phyloP scores from a whole-genome alignment of 2,113 vertebrate species.

The Odobenus rosmarus region DNA sequence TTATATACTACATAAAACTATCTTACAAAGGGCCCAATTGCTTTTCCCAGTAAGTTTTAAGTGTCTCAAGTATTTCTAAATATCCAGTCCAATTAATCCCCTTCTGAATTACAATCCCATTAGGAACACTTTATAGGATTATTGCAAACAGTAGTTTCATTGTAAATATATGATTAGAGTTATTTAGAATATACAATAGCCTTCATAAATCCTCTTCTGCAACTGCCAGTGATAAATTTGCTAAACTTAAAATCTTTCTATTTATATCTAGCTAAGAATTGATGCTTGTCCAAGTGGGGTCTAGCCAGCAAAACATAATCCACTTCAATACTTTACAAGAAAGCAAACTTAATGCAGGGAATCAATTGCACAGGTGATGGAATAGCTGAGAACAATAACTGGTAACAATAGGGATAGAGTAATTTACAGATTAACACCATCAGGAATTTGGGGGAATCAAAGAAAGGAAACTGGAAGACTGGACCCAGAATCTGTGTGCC shows the following conservation, averaged over 20 bases:
- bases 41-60: neutral
- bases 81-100: neutral
- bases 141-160: neutral
- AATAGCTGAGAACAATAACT: neutral
- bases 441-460: neutral
- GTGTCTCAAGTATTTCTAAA: constrained; percentile 13
- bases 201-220: neutral
- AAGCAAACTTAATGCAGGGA: neutral
- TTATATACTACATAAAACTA: neutral
- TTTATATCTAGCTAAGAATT: constrained; percentile 46
- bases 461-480: neutral
- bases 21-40: neutral
- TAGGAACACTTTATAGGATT: neutral
- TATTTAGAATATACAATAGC: neutral
- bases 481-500: neutral
- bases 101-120: neutral
- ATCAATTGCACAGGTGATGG: neutral
- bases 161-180: neutral
- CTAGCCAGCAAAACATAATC: neutral
- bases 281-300: neutral
- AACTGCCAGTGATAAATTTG: neutral
- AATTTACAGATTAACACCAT: neutral
- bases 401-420: neutral
- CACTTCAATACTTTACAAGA: neutral
- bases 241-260: neutral